phyloP scores from a whole-genome alignment of 2,888 invertebrate species.

The Dendrolimus pini region DNA sequence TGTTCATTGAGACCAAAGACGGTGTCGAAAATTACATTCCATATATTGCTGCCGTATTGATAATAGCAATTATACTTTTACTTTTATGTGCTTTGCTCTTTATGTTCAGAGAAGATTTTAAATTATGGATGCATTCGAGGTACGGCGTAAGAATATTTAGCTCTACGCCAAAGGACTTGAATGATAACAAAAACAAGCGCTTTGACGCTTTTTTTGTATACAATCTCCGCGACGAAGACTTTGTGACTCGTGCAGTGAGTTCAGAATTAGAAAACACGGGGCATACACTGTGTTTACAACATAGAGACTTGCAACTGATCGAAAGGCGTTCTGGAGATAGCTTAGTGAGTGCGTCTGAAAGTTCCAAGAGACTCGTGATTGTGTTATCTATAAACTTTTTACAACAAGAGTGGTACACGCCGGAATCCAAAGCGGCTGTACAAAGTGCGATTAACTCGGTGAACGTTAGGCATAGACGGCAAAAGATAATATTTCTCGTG shows the following conservation, averaged over 20 bases:
- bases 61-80: constrained; percentile 81
- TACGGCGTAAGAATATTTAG: constrained; percentile 86
- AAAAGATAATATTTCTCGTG: constrained; percentile 76
- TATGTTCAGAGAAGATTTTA: constrained; percentile 85
- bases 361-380: constrained; percentile 84
- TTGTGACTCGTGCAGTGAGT: constrained; percentile 81
- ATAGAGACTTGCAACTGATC: constrained; percentile 77
- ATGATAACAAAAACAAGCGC: constrained; percentile 80
- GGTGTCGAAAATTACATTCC: constrained; percentile 85
- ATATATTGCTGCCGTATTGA: constrained; percentile 82
- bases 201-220: constrained; percentile 94
- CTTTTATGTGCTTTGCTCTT: constrained; percentile 82
- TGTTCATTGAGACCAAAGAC: constrained; percentile 79
- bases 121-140: constrained; percentile 86
- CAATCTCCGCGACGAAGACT: constrained; percentile 87
- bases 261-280: constrained; percentile 83
- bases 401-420: constrained; percentile 88
- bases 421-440: constrained; percentile 88
- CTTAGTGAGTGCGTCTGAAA: constrained; percentile 74
- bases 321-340: constrained; percentile 75
- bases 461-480: constrained; percentile 79
- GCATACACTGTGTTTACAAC: constrained; percentile 81
- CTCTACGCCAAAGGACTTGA: constrained; percentile 72
- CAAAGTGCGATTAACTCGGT: constrained; percentile 82
- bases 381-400: constrained; percentile 88